A percentile compares a stretch with the other conserved stretches of the same genome.
Evolutionary conservation across 2,888 invertebrate species (phyloP).

Genomic region (Tolmerus cingulatus): DNA sequence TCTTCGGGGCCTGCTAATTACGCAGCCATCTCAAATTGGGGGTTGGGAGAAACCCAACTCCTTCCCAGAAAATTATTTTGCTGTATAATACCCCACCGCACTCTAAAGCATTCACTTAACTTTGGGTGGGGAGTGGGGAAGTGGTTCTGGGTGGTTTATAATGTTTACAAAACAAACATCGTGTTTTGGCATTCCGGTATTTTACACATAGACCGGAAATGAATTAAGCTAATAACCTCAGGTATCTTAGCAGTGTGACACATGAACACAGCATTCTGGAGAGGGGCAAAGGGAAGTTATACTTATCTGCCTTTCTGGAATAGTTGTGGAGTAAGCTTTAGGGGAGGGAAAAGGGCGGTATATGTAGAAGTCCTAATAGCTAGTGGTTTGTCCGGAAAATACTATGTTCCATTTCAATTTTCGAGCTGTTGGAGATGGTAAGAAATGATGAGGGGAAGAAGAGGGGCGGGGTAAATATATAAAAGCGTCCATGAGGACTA

Average conservation of each 20-base stretch:
- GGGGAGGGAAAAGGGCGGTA: background rate
- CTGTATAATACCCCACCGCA: background rate
- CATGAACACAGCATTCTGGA: background rate
- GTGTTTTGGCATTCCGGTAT: background rate
- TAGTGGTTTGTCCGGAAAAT: background rate
- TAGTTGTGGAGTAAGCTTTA: background rate
- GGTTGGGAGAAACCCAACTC: background rate
- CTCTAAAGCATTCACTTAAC: background rate
- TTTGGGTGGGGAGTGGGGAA: background rate
- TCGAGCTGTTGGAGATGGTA: background rate
- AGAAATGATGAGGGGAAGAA: background rate
- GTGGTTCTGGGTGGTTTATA: background rate
- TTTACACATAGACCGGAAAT: background rate
- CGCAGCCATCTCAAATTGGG: background rate
- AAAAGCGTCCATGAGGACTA: background rate
- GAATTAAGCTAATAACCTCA: slow-evolving; percentile 17
- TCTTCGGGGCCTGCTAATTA: background rate
- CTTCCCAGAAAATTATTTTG: background rate
- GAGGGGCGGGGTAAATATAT: background rate
- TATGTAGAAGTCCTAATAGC: background rate
- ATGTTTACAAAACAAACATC: background rate
- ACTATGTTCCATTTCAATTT: background rate
- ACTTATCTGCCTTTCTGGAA: background rate
- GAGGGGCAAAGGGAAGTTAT: background rate
- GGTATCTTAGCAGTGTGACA: slow-evolving; percentile 1